phyloP scores from a whole-genome alignment of 2,113 vertebrate species.

The Acanthochromis polyacanthus region DNA sequence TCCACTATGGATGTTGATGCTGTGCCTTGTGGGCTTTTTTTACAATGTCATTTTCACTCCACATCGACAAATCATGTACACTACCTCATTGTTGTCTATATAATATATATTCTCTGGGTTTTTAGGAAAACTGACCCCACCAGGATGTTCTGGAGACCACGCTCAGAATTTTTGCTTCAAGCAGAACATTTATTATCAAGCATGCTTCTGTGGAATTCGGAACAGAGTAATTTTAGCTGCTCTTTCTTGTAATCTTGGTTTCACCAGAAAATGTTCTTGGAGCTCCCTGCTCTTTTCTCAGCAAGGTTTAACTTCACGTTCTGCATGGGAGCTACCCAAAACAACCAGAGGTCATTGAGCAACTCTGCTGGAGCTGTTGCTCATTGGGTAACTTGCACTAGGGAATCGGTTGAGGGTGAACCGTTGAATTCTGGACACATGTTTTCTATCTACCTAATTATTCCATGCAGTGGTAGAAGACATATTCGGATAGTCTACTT shows the following conservation, averaged over 20 bases:
- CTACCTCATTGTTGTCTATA: neutral
- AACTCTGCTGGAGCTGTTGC: conserved; percentile 35
- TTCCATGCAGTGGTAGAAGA: neutral
- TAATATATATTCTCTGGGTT: neutral
- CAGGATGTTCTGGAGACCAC: neutral
- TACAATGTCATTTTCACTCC: neutral
- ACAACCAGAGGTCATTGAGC: conserved; percentile 54
- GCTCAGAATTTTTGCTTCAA: neutral
- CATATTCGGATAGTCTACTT: too few species aligned
- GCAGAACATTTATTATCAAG: neutral
- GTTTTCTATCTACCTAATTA: neutral
- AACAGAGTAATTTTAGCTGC: conserved; percentile 24
- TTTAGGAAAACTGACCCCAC: neutral
- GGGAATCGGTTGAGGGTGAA: conserved; percentile 27
- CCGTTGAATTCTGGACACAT: conserved; percentile 17
- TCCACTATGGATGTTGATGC: neutral
- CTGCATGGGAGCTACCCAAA: conserved; percentile 41
- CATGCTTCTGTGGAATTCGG: conserved; percentile 13
- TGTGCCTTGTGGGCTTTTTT: neutral
- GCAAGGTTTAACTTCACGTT: conserved; percentile 32
- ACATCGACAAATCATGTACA: neutral
- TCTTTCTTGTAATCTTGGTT: conserved; percentile 39
- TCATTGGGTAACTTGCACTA: conserved; percentile 40
- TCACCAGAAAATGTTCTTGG: conserved; percentile 33
- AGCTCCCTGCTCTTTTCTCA: conserved; percentile 29